These are phyloP conservation scores for Conger conger DNA, from an alignment of 2,113 vertebrate species.

Conservation along the genomic window DNA sequence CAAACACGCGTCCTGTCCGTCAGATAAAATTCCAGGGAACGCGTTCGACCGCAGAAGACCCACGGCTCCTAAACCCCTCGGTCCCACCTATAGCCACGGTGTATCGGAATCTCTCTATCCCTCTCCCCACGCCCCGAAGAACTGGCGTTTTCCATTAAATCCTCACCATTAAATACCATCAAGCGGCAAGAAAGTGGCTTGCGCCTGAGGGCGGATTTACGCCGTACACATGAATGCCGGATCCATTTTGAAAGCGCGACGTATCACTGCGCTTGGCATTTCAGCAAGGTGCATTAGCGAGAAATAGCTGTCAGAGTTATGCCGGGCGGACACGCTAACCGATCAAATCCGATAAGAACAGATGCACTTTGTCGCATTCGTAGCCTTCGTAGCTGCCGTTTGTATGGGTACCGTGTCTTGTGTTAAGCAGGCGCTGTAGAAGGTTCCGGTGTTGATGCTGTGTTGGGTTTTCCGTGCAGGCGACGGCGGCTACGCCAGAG, in stretches of 20 bases:
- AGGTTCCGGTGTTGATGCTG: not conserved
- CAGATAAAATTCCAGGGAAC: constrained; percentile 11
- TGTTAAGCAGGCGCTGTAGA: not conserved
- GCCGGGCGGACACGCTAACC: not conserved
- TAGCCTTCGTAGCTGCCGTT: not conserved
- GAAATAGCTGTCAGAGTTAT: not conserved
- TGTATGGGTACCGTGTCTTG: not conserved
- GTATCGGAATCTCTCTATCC: constrained; percentile 51
- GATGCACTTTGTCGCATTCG: not conserved
- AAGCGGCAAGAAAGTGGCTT: not conserved
- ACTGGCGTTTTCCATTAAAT: constrained; percentile 10
- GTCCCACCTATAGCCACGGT: constrained; percentile 54
- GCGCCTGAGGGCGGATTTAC: not conserved
- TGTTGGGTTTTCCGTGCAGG: constrained; percentile 58
- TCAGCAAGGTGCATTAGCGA: not conserved
- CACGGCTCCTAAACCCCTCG: constrained; percentile 36
- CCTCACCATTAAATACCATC: not conserved
- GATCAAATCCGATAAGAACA: not conserved
- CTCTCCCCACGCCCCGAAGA: constrained; percentile 38
- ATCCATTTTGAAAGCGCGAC: too few relatives aligned
- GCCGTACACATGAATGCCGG: not conserved
- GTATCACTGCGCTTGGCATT: not conserved
- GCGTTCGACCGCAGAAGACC: not conserved
- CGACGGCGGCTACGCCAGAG: constrained; percentile 84
- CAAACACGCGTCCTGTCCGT: constrained; percentile 44